phyloP scores from a whole-genome alignment of 1,140 invertebrate genomes.

The Musca domestica region DNA sequence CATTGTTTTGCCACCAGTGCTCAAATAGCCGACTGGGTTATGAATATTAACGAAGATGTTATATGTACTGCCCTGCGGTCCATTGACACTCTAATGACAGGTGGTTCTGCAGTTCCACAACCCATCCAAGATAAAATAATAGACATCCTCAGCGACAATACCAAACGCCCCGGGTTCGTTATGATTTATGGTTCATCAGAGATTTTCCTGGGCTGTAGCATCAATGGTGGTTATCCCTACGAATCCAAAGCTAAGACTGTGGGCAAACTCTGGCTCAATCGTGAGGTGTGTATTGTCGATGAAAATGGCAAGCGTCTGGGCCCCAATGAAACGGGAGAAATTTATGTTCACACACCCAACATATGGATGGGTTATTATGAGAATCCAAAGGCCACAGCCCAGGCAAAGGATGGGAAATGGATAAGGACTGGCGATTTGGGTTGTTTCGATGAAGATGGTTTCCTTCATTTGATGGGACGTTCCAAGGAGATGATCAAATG shows the following conservation, averaged over 20 bases:
- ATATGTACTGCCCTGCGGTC: slow-evolving; percentile 27
- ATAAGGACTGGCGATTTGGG: slow-evolving; percentile 70
- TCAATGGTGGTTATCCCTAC: slow-evolving; percentile 44
- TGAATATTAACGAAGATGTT: not conserved
- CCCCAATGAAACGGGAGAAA: slow-evolving; percentile 57
- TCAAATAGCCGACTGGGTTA: slow-evolving; percentile 34
- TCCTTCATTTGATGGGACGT: slow-evolving; percentile 67
- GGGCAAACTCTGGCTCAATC: slow-evolving; percentile 42
- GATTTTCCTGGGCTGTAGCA: slow-evolving; percentile 32
- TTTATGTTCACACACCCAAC: slow-evolving; percentile 57
- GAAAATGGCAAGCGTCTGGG: slow-evolving; percentile 42
- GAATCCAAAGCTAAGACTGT: slow-evolving; percentile 42
- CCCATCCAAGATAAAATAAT: slow-evolving; percentile 34
- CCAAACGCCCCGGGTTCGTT: slow-evolving; percentile 30
- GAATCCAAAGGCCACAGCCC: slow-evolving; percentile 61
- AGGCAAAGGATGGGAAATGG: slow-evolving; percentile 62
- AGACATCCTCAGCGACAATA: slow-evolving; percentile 31
- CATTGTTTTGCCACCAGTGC: slow-evolving; percentile 38
- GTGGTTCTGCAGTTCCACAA: slow-evolving; percentile 39
- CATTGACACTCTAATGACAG: slow-evolving; percentile 36
- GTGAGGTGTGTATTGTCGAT: slow-evolving; percentile 35
- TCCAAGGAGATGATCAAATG: slow-evolving; percentile 71
- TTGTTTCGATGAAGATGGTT: slow-evolving; percentile 65
- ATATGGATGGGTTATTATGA: slow-evolving; percentile 60
- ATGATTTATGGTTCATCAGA: slow-evolving; percentile 44